Base-by-base conservation (phyloP, 1,140 invertebrate species). In the Parapsyche elsis region DNA sequence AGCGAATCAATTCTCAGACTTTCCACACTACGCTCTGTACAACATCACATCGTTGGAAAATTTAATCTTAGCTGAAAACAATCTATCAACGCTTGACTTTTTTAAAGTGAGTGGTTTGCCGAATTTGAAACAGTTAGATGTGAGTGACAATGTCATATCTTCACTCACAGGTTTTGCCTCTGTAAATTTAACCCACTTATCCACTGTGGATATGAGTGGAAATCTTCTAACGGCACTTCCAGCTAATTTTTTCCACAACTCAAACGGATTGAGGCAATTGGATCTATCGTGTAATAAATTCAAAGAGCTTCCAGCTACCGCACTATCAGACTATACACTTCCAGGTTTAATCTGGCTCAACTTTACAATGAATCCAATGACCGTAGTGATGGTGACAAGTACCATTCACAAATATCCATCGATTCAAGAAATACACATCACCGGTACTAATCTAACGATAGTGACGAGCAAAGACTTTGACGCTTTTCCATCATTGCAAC, bases 381-480 rank as follows among this genome's bases (percentile, higher is more conserved):
- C 84, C 38, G 87, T 87, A 82, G 82, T 90, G 57, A 91, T 94
- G 83, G 93, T 94, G 85, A 87, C 91, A 81, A 90, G 91, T 70
- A 90, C 91, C 0, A 90, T 91, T 7, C 90, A 91, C 46, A 90
- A 88, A 84, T 93, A 93, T 86, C 93, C 94, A n/a, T 86, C 92
- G 10, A 88, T 97, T 0, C 92, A 95, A 85, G 94, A 96, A 86
- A 89, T 97, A 9, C 92, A 95, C 84, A 93, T 97, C 76, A 93
- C 92, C 61, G 90, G 92, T 21, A 97, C 95, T 0, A 97, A 97
- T 86, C 88, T 97, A 12, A 95, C 92, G 0, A 93, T 97, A 71
- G 90, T 98, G 4, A 96, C 95, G 0, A 95, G 94, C 59, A 94
- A 94, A 84, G 96, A 97, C 84, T 97, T 98, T 84, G 93, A 95